Base-by-base conservation (phyloP, 2,113 vertebrate genomes). In the Rafetus swinhoei region DNA sequence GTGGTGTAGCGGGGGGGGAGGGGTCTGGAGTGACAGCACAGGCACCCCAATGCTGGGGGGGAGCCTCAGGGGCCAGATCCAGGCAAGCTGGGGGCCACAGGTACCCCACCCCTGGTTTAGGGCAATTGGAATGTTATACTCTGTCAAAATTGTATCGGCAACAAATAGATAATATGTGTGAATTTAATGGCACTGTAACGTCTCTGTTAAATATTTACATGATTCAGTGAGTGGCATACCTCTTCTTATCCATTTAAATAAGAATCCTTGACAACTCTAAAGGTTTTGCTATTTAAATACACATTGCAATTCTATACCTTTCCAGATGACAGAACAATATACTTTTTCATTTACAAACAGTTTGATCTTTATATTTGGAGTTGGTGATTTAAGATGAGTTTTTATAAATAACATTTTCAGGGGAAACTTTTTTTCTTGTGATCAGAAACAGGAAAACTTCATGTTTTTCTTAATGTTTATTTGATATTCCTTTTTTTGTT, bases 41-140 rank as follows among this genome's bases (percentile, higher is more conserved):
- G 45, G 45, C 45, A 5, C 45, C 45, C 45, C 45, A 45, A 45
- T 45, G 45, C 45, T 45, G 45, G 45, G 45, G 45, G 45, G 45
- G 45, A 45, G 45, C 45, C 45, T 45, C 6, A 45, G 6, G 45
- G 45, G 45, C 45, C 45, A 45, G 45, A 45, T 45, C 45, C 45
- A 45, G 45, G 45, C 45, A 45, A 45, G 45, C 45, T 45, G 45
- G 6, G 45, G 45, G 45, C 45, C 45, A 5, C 45, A 45, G 6
- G 45, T 60, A 10, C 59, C 59, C 59, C 2, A 13, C 11, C 25
- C 59, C 24, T 25, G 10, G 2, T 60, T 60, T 60, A 60, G 59
- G 11, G 25, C 25, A 27, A 0, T 0, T 0, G 18, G 10, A 76
- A 11, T 39, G 52, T 5, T 45, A 3, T 0, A 0, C 56, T 15